Base-by-base conservation (phyloP, 2,797 vertebrate species). In the Hemibagrus guttatus region DNA sequence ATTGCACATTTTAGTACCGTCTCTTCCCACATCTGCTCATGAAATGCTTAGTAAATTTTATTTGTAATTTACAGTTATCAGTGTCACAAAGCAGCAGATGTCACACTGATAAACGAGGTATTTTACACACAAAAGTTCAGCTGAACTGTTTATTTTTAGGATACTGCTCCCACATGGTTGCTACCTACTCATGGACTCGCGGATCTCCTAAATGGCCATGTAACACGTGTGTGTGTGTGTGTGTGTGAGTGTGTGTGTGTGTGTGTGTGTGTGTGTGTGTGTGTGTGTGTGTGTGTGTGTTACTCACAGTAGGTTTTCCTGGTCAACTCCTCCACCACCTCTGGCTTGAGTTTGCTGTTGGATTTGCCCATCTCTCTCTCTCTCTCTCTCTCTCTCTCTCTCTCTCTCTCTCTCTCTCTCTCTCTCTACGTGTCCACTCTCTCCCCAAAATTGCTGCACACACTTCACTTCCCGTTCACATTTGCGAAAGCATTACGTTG, bases 251-350 rank as follows among this genome's bases (percentile, higher is more conserved):
- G 31, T 31, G 68, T 71, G 17, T 59, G 19, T 59, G 58, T 59
- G 58, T 59, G 58, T 59, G 54, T 56, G 42, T 46, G 42, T 46
- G 59, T 61, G 59, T 61, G 59, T 26, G 49, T 52, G 49, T 52
- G 21, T 56, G 49, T 52, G 31, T 21, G 52, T 13, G 31, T 42
- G 31, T 63, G 39, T 42, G 39, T 23, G 39, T 19, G n/a, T 93
- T 52, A 98, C 98, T 99, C 93, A 98, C 98, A 98, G 95, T 99
- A 99, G 52, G 98, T 99, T 91, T 98, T 99, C 91, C 97, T 96
- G 86, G 98, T 98, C 93, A 99, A 93, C 88, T 99, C 98, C 93
- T 99, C 98, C 93, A 99, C 97, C 91, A 98, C 97, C 94, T 99
- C 98, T 74, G 96, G 97, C 92, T 99, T 99, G 92, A 99, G 95